Base-by-base conservation (phyloP, 92 coral and sea anemone species). In the Porites rus region DNA sequence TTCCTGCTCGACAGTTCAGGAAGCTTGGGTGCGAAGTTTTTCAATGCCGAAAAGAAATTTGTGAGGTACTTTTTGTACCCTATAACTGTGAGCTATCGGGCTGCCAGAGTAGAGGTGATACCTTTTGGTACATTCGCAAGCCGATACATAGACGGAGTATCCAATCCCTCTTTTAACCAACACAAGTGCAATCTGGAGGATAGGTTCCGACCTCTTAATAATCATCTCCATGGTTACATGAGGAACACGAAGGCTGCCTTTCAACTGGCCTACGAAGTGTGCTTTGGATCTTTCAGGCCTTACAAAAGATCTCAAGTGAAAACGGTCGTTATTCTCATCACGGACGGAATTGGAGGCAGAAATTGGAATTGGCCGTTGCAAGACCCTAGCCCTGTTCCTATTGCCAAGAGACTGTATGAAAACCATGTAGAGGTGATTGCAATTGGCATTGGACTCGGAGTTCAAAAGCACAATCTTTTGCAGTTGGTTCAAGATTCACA, bases 1-100 rank as follows among this genome's bases (percentile, higher is more conserved):
- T 94, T 94, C 51, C 88, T 94, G 12, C 21, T 94, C 18, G 96
- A 94, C 72, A 87, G 92, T 10, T 94, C 98, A 7, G 94, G 98
- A 64, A 94, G 98, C 79, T 74, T 92, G 5, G 1, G 51, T 22
- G 10, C 8, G 3, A 11, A 31, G 22, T 81, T 92, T 20, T 94
- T 90, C 71, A 10, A 20, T 1, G 76, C 80, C 21, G 98, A 94
- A 51, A 94, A 92, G 61, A 70, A 77, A 52, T 94, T 94, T 56
- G 65, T 94, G 58, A 83, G 38, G 8, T 90, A 92, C 56, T 69
- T 94, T 72, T 75, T 94, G 84, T 88, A 88, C 82, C 72, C 64
- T 74, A 86, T 94, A 0, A 77, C 88, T 10, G 98, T 94, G 12
- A 91, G 90, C 31, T 80, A 75, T 12, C 92, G 93, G 50, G 96